Percentiles rank a stretch among this genome's conserved stretches.
phyloP scores from a whole-genome alignment of 2,113 vertebrate species.

The Hyla sarda region DNA sequence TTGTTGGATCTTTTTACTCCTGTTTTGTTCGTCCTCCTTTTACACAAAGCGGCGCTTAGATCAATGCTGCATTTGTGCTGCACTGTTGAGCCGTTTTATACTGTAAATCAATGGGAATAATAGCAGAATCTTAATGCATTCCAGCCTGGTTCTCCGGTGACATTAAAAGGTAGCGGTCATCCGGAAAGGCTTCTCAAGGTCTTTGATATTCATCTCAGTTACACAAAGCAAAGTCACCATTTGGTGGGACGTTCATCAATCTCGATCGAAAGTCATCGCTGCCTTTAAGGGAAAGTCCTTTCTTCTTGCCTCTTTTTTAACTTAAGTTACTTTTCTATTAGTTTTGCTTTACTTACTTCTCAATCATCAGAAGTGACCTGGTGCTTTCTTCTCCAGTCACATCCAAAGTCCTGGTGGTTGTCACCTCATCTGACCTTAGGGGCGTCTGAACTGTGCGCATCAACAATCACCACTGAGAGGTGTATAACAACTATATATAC shows the following conservation, averaged over 20 bases:
- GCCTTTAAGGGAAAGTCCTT: neutral
- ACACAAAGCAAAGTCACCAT: neutral
- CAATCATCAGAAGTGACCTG: too few species aligned
- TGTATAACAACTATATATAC: too few species aligned
- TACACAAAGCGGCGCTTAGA: slow-evolving; percentile 9
- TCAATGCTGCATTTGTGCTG: slow-evolving; percentile 32
- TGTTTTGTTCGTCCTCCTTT: neutral
- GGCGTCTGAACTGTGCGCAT: too few species aligned
- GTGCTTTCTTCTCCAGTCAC: too few species aligned
- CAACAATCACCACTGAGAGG: too few species aligned
- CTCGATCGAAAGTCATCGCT: neutral
- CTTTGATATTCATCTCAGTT: neutral
- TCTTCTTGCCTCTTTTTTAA: too few species aligned
- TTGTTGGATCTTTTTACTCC: neutral
- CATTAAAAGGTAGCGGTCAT: slow-evolving; percentile 7
- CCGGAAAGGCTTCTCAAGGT: slow-evolving; percentile 18
- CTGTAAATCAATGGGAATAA: slow-evolving; percentile 37
- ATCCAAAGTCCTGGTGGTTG: too few species aligned
- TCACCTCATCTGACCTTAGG: too few species aligned
- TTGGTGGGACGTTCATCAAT: neutral
- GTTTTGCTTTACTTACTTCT: neutral
- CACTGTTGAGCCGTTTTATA: slow-evolving; percentile 16
- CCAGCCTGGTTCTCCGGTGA: neutral
- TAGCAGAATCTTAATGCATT: neutral
- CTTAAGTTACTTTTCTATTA: neutral